Evolutionary conservation across 2,888 invertebrate genomes (phyloP).

Genomic region (Scaeva pyrastri): DNA sequence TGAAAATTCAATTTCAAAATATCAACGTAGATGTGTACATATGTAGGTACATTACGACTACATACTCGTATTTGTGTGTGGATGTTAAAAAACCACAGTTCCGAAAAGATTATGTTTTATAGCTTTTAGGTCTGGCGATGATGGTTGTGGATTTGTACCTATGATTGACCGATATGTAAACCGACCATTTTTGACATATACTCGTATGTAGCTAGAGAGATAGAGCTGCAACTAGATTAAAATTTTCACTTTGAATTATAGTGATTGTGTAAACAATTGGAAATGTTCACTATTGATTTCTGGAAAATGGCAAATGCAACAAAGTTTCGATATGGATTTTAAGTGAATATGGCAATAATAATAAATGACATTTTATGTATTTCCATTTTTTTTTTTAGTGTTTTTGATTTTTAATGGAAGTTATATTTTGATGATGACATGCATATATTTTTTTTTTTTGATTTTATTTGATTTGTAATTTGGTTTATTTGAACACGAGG

Average conservation of each 20-base stretch:
- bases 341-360: too few relatives aligned
- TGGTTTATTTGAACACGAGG: too few relatives aligned
- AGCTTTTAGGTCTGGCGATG: not conserved
- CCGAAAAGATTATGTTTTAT: conserved; percentile 19
- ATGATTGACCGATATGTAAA: not conserved
- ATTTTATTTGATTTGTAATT: too few relatives aligned
- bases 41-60: too few relatives aligned
- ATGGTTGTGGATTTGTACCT: not conserved
- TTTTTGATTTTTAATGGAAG: too few relatives aligned
- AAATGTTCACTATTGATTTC: not conserved
- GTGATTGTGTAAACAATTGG: conserved; percentile 12
- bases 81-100: not conserved
- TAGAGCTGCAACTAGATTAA: not conserved
- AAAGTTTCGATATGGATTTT: not conserved
- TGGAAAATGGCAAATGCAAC: not conserved
- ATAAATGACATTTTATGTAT: too few relatives aligned
- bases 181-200: too few relatives aligned
- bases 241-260: not conserved
- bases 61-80: too few relatives aligned
- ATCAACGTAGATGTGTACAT: not conserved
- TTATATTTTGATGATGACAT: too few relatives aligned
- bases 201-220: too few relatives aligned
- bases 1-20: conserved; percentile 27
- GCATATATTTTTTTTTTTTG: too few relatives aligned
- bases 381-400: too few relatives aligned